Percentiles rank a stretch among this genome's conserved stretches.
phyloP scores from a whole-genome alignment of 2,888 invertebrate species.

The Drosophila subquinaria region DNA sequence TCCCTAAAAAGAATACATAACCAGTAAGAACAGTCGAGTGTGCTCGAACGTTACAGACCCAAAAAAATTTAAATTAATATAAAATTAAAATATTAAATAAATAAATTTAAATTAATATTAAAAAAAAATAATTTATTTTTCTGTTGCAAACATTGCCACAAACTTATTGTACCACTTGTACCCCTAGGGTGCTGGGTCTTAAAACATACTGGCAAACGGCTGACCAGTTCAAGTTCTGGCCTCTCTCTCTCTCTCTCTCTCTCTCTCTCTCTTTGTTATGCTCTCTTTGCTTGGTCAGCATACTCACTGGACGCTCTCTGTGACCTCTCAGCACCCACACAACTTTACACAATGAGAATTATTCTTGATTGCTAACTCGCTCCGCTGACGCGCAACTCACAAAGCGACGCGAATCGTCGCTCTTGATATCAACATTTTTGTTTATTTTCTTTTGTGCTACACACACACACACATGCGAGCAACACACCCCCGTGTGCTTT shows the following conservation, averaged over 20 bases:
- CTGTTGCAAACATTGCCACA: background rate
- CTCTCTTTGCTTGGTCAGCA: conserved; percentile 54
- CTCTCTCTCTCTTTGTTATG: conserved; percentile 7
- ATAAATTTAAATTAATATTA: background rate
- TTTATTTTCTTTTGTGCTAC: conserved; percentile 74
- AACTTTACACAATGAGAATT: conserved; percentile 58
- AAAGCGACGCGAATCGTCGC: conserved; percentile 31
- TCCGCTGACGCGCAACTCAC: conserved; percentile 43
- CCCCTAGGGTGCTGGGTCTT: background rate
- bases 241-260: conserved; percentile 26
- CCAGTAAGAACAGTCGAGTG: background rate
- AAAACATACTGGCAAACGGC: conserved; percentile 35
- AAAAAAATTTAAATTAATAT: background rate
- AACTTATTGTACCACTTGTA: background rate
- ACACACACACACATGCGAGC: conserved; percentile 25
- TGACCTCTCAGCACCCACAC: conserved; percentile 71
- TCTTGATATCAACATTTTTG: conserved; percentile 71
- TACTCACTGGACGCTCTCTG: conserved; percentile 23
- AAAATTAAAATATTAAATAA: too few relatives aligned
- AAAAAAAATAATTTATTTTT: too few relatives aligned
- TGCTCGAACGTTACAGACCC: background rate
- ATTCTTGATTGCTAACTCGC: conserved; percentile 56
- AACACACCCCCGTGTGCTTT: conserved; percentile 40
- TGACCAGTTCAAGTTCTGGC: conserved; percentile 50
- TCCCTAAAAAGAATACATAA: conserved; percentile 38